phyloP scores from a whole-genome alignment of 1,140 invertebrate species.

The Andricus grossulariae region DNA sequence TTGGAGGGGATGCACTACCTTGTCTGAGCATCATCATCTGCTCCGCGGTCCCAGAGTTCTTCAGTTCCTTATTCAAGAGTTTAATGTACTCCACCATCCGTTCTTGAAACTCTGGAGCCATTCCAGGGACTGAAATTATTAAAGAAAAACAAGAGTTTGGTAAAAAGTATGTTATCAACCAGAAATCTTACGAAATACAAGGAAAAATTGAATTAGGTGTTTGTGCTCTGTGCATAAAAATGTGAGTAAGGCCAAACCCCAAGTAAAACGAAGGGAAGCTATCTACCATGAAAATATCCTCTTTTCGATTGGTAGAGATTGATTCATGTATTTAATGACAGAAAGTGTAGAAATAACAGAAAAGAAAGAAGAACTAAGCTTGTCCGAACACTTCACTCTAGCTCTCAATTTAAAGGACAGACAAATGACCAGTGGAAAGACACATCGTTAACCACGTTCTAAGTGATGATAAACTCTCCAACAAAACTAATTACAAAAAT shows the following conservation, averaged over 20 bases:
- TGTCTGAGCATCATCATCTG: slow-evolving; percentile 68
- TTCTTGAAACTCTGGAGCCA: slow-evolving; percentile 83
- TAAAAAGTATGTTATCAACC: slow-evolving; percentile 43
- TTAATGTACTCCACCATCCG: slow-evolving; percentile 88
- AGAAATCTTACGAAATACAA: not conserved
- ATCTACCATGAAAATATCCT: no score
- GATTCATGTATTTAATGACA: no score
- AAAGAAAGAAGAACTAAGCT: no score
- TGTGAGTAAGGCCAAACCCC: no score
- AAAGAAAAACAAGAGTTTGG: slow-evolving; percentile 30
- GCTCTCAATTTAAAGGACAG: no score
- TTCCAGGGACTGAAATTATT: slow-evolving; percentile 73
- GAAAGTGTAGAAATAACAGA: no score
- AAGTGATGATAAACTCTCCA: not conserved
- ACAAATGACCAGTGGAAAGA: not conserved
- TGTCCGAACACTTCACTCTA: no score
- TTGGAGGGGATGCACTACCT: slow-evolving; percentile 78
- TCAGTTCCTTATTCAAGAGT: slow-evolving; percentile 70
- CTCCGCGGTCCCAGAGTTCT: slow-evolving; percentile 66
- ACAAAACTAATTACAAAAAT: no score
- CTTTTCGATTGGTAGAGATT: no score
- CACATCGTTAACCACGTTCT: not conserved
- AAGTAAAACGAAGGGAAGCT: no score
- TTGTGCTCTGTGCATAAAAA: no score
- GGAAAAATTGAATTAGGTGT: no score